Conservation (phyloP, 1,140 invertebrate species). For the Calephelis nemesis region DNA sequence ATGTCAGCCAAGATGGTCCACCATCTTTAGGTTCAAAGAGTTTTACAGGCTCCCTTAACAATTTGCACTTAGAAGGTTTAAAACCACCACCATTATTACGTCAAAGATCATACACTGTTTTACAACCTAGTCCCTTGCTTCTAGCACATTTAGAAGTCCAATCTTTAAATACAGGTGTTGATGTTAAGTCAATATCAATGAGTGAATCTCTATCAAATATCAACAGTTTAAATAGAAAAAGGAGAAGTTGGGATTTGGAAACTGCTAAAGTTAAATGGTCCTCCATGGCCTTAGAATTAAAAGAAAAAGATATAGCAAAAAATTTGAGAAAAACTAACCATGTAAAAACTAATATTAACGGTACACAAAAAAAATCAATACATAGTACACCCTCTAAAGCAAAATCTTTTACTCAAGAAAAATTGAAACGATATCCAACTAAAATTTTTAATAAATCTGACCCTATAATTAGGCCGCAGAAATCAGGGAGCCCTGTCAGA, state of each 20-base stretch:
- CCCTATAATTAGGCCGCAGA: conserved; percentile 41
- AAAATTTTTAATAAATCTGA: conserved; percentile 51
- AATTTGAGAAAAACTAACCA: conserved; percentile 28
- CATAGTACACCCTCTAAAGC: conserved; percentile 34
- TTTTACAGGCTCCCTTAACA: conserved; percentile 71
- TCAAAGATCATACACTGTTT: conserved; percentile 82
- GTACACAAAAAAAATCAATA: conserved; percentile 32
- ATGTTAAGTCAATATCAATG: conserved; percentile 76
- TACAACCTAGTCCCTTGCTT: conserved; percentile 81
- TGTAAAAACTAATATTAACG: conserved; percentile 25
- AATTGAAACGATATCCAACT: conserved; percentile 30
- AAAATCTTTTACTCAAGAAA: conserved; percentile 44
- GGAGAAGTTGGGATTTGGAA: conserved; percentile 79
- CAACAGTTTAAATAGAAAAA: conserved; percentile 49
- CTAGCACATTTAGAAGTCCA: conserved; percentile 80
- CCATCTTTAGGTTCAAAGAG: conserved; percentile 67
- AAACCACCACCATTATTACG: conserved; percentile 73
- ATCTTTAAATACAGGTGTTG: conserved; percentile 64
- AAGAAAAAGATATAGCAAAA: conserved; percentile 48
- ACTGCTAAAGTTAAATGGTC: conserved; percentile 70
- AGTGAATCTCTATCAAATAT: conserved; percentile 64
- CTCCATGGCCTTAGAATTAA: conserved; percentile 61
- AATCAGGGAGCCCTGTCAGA: conserved; percentile 39
- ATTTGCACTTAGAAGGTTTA: conserved; percentile 58
- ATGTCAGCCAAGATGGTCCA: conserved; percentile 50